Evolutionary conservation across 2,113 vertebrate genomes (phyloP), one percentile per base, ranked within the genome.

Genomic region (Callaeas wilsoni): DNA sequence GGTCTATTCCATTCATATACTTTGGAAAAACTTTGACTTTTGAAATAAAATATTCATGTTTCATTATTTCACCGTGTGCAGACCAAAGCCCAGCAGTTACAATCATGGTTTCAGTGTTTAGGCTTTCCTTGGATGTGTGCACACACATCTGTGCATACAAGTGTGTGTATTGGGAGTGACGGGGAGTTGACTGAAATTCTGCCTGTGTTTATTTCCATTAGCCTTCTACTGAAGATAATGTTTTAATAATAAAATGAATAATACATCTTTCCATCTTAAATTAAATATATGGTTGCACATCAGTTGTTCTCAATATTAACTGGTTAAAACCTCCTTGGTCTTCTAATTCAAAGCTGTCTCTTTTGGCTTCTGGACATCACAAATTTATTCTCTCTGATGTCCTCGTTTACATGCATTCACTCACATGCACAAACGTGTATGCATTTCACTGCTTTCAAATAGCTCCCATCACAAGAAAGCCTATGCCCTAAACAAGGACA

Each of bases 21-120:
- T 90, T 78, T 50, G 49, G 49, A 70, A 94, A 89, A 92, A 82
- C 37, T 70, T 57, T 76, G 50, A 86, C 73, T 93, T 90, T 88
- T 87, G 23, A 52, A 44, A 75, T 39, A 80, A 93, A 88, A 84
- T 44, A 90, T 11, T 56, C 37, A 79, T 69, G 49, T 94, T 91
- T 67, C 68, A 84, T 78, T 91, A 95, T 93, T 91, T 94, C 47
- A 12, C 56, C 41, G 21, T 49, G 15, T 81, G 63, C 49, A 88
- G 52, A 64, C 33, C 35, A 73, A 91, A 89, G 70, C 26, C 44
- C 37, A 75, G 63, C 69, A 86, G 70, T 68, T 70, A 64, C n/a
- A 92, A 55, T 41, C 67, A 53, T 16, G 44, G 37, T 65, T 37
- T 85, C 46, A 41, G 67, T 62, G 29, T 71, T 77, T 41, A 82